Percentiles rank a stretch among this genome's conserved stretches.
Evolutionary conservation across 2,797 vertebrate genomes (phyloP).

Genomic region (Tokudaia tokunoshimensis): DNA sequence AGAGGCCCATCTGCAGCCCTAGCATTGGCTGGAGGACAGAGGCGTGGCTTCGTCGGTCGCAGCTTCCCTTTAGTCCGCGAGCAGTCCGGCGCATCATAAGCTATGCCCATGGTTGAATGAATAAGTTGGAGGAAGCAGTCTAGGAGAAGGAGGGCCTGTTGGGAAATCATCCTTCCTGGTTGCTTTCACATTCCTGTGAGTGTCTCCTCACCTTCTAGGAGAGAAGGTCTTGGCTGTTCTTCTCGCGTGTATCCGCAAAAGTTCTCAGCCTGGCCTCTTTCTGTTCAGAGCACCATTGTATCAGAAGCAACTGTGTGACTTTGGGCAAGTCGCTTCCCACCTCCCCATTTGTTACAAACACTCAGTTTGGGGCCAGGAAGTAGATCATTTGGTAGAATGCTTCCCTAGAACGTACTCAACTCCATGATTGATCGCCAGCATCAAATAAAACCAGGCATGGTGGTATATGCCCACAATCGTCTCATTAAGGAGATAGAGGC

Average conservation of each 20-base stretch:
- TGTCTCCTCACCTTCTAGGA: neutral
- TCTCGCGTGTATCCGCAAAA: neutral
- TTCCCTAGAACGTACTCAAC: neutral
- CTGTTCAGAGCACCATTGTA: neutral
- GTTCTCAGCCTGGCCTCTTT: neutral
- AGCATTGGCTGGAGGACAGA: neutral
- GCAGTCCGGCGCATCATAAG: neutral
- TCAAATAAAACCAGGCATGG: neutral
- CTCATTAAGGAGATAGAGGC: neutral
- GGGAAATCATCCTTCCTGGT: neutral
- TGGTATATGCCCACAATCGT: no score
- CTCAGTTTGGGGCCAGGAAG: neutral
- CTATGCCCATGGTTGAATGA: neutral
- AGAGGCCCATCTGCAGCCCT: neutral
- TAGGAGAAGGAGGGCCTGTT: neutral
- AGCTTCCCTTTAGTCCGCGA: neutral
- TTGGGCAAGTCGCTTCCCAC: slow-evolving; percentile 8
- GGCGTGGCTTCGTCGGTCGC: neutral
- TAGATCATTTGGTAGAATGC: no score
- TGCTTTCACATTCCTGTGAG: neutral
- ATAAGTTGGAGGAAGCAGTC: neutral
- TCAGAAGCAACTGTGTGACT: neutral
- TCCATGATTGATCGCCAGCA: neutral
- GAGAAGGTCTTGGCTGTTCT: neutral
- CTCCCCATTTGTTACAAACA: neutral